Evolutionary conservation across 2,888 invertebrate species (phyloP), one percentile per base, ranked within the genome.

Genomic region (Yponomeuta evonymella): DNA sequence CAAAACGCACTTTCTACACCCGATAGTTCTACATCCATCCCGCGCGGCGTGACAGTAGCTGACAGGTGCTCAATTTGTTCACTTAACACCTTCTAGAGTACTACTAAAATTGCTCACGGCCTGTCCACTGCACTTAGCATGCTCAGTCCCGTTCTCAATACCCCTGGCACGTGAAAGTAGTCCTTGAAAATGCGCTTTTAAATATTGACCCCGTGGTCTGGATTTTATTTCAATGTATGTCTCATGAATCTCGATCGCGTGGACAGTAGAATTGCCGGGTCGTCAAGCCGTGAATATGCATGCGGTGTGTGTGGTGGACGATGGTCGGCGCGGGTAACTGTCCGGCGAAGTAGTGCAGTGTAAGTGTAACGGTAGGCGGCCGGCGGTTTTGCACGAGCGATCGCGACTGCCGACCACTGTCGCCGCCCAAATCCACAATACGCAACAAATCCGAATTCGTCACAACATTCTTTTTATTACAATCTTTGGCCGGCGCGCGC

Each of bases 311-410:
- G 62, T 71, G 58, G 67, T 70, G 58, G 67, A 43, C 48, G 58
- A 66, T 33, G 66, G 51, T 58, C 65, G 48, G 29, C 30, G 62
- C 29, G 67, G 70, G 66, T 69, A 86, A 85, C 85, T 83, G 85
- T 84, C 81, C 80, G 75, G 75, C 74, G 78, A 86, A 87, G 79
- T 87, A 83, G 85, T 86, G 85, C 84, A 86, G 81, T 77, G 81
- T 88, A 88, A 88, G 87, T 87, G 86, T 86, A 81, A 84, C 79
- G 77, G 78, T 79, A 79, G 79, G 76, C 73, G 76, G 51, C 51
- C 77, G 85, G 80, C 81, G 82, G 51, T 58, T 58, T 58, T 86
- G 87, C 86, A 85, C 85, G 86, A 86, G 76, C 81, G 72, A 65
- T n/a, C 67, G 29, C 58, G 64, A n/a, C 62, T 62, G 33, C 12